Evolutionary conservation across 2,113 vertebrate species (phyloP), one percentile per base, ranked within the genome.

Genomic region (Struthio camelus): DNA sequence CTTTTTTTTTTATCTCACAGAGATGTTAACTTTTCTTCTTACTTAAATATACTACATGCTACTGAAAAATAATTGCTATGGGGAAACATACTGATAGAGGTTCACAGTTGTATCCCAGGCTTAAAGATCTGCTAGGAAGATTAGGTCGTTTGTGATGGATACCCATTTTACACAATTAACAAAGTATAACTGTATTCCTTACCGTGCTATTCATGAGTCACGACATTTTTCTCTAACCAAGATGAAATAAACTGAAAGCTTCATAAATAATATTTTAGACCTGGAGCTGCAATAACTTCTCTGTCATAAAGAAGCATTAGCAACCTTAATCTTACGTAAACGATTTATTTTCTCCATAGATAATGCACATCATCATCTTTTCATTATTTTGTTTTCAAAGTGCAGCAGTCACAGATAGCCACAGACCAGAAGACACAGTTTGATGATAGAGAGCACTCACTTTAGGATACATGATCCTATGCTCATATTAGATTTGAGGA

Each of bases 141-240:
- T 3, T 19, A 30, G 15, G n/a, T 22, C n/a, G 13, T 6, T 20
- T 34, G 16, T 2, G 3, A 17, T 2, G 13, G 6, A 6, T 4
- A 6, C 34, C 1, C 6, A 0, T 22, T n/a, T 38, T 38, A 56
- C 51, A 28, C 36, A 34, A 1, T 4, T 8, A 19, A 7, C 14
- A 34, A 12, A 51, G 24, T 2, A 1, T 1, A 40, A 38, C 14
- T 1, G 4, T 2, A 4, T 46, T 14, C 44, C 20, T 10, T 10
- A 3, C 25, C 0, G 0, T 5, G 28, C 40, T 20, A 2, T 38
- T 50, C 27, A 0, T 6, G 3, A 32, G 4, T 40, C 15, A 1
- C 4, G 20, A 6, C 17, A 6, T 40, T 20, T 71, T 20, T 36
- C 67, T 75, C 58, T 32, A 30, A 18, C 2, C 1, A 24, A 38